Conservation (phyloP, 2,888 invertebrate genomes). For the Parasteatoda lunata region DNA sequence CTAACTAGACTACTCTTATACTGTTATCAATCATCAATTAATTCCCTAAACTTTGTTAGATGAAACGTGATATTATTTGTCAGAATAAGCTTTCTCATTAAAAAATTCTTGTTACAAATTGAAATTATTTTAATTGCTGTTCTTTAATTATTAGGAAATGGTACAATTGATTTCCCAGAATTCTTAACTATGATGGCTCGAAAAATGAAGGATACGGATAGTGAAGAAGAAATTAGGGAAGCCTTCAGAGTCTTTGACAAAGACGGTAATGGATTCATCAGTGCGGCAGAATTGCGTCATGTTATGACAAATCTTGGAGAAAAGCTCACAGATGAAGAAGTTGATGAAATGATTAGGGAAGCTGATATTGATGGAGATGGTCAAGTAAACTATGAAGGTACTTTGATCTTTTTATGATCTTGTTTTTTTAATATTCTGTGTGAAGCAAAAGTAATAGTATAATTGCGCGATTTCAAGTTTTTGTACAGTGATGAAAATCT, state of each 20-base stretch:
- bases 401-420: conserved; percentile 70
- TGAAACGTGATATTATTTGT: no score
- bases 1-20: no score
- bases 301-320: conserved; percentile 99
- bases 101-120: no score
- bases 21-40: no score
- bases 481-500: no score
- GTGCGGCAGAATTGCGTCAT: conserved; percentile 97
- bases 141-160: conserved; percentile 85
- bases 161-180: conserved; percentile 99
- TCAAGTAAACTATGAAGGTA: conserved; percentile 98
- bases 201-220: conserved; percentile 99
- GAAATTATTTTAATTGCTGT: neutral
- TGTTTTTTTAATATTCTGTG: neutral
- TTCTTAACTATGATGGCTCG: conserved; percentile 99
- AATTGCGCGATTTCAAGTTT: no score
- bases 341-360: conserved; percentile 99
- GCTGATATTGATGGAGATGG: conserved; percentile 99
- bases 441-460: no score
- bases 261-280: conserved; percentile 99
- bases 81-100: no score
- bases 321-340: conserved; percentile 99
- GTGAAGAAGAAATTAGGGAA: conserved; percentile 99
- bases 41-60: no score
- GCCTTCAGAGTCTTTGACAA: conserved; percentile 99